Evolutionary conservation across 2,888 invertebrate species (phyloP).

Genomic region (Ligdia adustata): DNA sequence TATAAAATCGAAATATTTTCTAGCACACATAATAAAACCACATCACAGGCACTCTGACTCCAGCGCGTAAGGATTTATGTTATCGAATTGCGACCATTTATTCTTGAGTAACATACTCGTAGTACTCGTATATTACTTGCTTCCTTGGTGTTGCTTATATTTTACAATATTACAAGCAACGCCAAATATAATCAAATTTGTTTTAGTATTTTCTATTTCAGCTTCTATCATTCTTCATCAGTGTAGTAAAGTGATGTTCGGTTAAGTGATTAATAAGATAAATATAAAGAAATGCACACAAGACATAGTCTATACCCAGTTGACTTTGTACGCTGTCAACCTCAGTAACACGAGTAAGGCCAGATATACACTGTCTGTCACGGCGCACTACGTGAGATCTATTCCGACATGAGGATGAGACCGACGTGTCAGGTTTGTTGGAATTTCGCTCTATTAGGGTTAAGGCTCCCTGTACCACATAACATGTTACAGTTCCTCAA

Average conservation of each 20-base stretch:
- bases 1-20: slow-evolving; percentile 28
- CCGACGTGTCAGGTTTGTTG: slow-evolving; percentile 3
- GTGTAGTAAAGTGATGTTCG: too few species aligned
- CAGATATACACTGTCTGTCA: slow-evolving; percentile 16
- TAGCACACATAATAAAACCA: slow-evolving; percentile 22
- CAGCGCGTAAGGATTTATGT: slow-evolving; percentile 19
- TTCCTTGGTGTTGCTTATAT: not conserved
- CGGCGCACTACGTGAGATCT: slow-evolving; percentile 13
- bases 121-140: not conserved
- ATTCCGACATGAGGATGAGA: slow-evolving; percentile 9
- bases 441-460: slow-evolving; percentile 10
- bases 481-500: too few species aligned
- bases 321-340: slow-evolving; percentile 8
- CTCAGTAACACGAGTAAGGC: slow-evolving; percentile 9
- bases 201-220: too few species aligned
- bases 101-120: slow-evolving; percentile 1
- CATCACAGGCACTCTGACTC: slow-evolving; percentile 14
- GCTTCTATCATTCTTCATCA: too few species aligned
- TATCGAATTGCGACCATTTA: slow-evolving; percentile 12
- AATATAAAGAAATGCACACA: too few species aligned
- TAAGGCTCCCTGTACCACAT: too few species aligned
- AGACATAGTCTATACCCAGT: too few species aligned
- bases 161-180: not conserved
- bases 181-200: not conserved
- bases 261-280: too few species aligned